phyloP scores from a whole-genome alignment of 53 echinoderm and acorn worm species.

The Pentamera pediparva region DNA sequence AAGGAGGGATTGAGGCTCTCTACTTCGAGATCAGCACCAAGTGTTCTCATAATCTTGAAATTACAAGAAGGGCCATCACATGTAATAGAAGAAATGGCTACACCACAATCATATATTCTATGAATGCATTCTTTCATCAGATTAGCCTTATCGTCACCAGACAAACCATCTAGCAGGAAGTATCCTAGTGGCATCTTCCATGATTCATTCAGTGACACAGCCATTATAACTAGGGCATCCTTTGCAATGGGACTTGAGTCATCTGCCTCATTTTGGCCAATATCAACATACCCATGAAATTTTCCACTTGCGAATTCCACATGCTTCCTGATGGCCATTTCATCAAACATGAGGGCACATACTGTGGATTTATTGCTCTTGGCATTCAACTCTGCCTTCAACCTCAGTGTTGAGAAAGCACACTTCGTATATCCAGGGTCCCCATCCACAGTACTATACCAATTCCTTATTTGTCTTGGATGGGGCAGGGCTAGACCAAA shows the following conservation, averaged over 20 bases:
- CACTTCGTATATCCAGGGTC: constrained; percentile 39
- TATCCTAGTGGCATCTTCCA: constrained; percentile 23
- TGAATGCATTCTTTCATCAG: constrained; percentile 42
- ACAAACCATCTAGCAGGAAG: constrained; percentile 28
- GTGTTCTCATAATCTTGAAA: constrained; percentile 7
- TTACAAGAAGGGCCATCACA: constrained; percentile 41
- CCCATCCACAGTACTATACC: constrained; percentile 36
- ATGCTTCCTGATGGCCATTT: constrained; percentile 25
- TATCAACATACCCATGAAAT: no score
- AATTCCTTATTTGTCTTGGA: constrained; percentile 20
- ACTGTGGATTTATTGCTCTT: no score
- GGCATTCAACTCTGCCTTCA: no score
- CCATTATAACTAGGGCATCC: constrained; percentile 45
- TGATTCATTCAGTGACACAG: no score
- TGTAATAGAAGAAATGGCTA: constrained; percentile 16
- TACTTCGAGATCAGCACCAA: constrained; percentile 36
- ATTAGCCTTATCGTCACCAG: constrained; percentile 40
- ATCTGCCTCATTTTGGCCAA: no score
- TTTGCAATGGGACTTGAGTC: constrained; percentile 30
- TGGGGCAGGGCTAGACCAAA: constrained; percentile 42
- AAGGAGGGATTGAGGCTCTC: constrained; percentile 19
- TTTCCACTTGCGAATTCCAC: no score
- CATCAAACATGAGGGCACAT: no score
- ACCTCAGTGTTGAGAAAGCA: constrained; percentile 21
- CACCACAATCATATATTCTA: constrained; percentile 17